Evolutionary conservation across 2,888 invertebrate species (phyloP), one percentile per base, ranked within the genome.

Genomic region (Diachrysia chrysitis): DNA sequence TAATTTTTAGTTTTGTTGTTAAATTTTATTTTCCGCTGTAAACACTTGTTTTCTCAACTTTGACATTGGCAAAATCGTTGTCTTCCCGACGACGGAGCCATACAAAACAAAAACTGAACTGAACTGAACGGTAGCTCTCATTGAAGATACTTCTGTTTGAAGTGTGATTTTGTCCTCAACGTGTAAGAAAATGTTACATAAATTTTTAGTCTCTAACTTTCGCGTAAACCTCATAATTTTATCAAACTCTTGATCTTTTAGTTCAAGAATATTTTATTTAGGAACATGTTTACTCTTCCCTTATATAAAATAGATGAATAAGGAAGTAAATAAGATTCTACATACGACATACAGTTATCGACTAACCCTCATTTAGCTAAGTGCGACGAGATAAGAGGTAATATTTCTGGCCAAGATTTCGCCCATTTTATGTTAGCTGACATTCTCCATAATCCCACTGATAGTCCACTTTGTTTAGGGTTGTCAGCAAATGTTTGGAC

Each of bases 361-460:
- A 53, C 51, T 63, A 59, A 61, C 55, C 21, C 51, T 53, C 57
- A 71, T 71, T 42, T 62, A 16, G 29, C 55, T 32, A 7, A 1
- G 42, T 25, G n/a, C 7, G 32, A 55, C 59, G 29, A 66, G 73
- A 75, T 74, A 74, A 66, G 58, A 35, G 37, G 42, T 51, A 48
- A 63, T 73, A 75, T 66, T 63, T 72, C 35, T 53, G 62, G 51
- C 17, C 37, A 46, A 64, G 37, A 63, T 63, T 73, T 56, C 56
- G 56, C 14, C 29, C 61, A 51, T 48, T 74, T 65, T 66, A 53
- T 54, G 23, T 66, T 56, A 69, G 65, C 58, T 64, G 60, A 63
- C 61, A 66, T 63, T 69, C 42, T 56, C 6, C 61, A 64, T 74
- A 67, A 76, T 63, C 76, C 56, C n/a, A 53, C 61, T 57, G 65